Conservation (phyloP, 1,140 invertebrate genomes). For the Paraescarpia echinospica region DNA sequence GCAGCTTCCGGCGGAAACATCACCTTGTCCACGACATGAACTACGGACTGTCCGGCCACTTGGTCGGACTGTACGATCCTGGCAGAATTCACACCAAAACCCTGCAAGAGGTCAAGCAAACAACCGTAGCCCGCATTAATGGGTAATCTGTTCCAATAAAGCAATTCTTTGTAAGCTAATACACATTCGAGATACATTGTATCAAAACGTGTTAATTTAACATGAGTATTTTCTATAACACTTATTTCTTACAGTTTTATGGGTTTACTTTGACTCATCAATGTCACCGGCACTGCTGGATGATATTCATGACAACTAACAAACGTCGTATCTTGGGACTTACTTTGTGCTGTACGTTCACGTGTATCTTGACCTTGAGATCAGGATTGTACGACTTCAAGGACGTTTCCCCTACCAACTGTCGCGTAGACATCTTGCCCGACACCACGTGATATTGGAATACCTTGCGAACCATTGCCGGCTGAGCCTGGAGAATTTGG, state of each 20-base stretch:
- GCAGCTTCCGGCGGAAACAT: constrained; percentile 70
- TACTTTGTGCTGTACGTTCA: not conserved
- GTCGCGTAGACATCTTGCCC: constrained; percentile 1
- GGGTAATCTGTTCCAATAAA: too few relatives aligned
- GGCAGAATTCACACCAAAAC: constrained; percentile 67
- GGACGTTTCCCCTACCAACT: not conserved
- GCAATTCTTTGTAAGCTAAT: too few relatives aligned
- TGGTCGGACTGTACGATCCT: constrained; percentile 75
- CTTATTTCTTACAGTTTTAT: too few relatives aligned
- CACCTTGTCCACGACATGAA: constrained; percentile 82
- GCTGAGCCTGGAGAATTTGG: not conserved
- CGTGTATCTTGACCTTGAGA: not conserved
- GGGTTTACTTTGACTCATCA: too few relatives aligned
- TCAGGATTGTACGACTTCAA: not conserved
- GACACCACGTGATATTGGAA: constrained; percentile 16
- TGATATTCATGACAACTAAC: too few relatives aligned
- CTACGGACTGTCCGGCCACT: constrained; percentile 81
- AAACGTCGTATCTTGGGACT: too few relatives aligned
- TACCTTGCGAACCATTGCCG: not conserved
- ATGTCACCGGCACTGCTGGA: too few relatives aligned
- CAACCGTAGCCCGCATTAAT: too few relatives aligned
- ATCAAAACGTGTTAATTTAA: too few relatives aligned
- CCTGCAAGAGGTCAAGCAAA: not conserved
- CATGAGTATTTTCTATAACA: too few relatives aligned
- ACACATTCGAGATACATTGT: too few relatives aligned